Evolutionary conservation across 2,797 vertebrate genomes (phyloP), one percentile per base, ranked within the genome.

Genomic region (Macropodus opercularis): DNA sequence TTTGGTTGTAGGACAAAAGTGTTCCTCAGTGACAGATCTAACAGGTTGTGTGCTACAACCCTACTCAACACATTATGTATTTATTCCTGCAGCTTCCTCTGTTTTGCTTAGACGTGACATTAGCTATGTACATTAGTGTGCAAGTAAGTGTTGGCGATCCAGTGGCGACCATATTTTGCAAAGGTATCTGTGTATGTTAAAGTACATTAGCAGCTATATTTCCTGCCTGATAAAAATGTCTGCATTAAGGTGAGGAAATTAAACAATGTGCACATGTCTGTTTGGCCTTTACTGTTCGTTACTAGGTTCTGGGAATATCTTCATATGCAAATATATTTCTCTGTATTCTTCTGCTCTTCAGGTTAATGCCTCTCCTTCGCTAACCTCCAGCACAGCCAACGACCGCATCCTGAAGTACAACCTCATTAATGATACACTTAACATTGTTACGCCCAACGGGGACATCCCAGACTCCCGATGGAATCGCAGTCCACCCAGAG

Each of bases 331-430:
- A 63, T 17, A 39, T n/a, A 0, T 0, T 41, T 19, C 7, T 69
- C 18, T 57, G n/a, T 32, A 7, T 53, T 22, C 42, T 23, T 46
- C 43, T 67, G 44, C 14, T 10, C 32, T 38, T 35, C 76, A 99
- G 97, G 98, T 99, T 23, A 99, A 99, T 1, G 98, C 98, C 4
- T 99, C 98, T 6, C 97, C 97, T 1, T 99, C 98, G 8, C 92
- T 99, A 54, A 98, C 97, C 57, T 98, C 98, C 81, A 99, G 96
- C 91, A 99, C 98, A 0, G 96, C 97, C 56, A 99, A 98, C 0
- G 98, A 99, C 72, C 95, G 98, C 4, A 98, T 99, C 87, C 91
- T 99, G 17, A 99, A 99, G 81, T 99, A 99, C 79, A 98, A 97
- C 90, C 94, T 99, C 39, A 98, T 99, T 67, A 99, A 98, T 7